phyloP scores from a whole-genome alignment of 1,140 invertebrate species.

The Meteorus sp. region DNA sequence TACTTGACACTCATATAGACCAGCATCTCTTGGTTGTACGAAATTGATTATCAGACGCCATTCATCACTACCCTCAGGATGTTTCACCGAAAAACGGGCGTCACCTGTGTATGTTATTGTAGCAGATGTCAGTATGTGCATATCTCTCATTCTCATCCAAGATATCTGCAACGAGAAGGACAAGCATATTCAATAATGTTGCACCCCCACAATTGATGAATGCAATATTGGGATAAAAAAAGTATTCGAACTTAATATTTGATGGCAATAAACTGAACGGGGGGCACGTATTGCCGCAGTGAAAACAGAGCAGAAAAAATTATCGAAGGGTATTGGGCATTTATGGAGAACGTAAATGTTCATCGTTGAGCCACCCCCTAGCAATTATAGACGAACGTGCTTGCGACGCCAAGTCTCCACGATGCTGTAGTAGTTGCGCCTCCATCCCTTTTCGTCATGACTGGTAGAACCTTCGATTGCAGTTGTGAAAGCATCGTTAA shows the following conservation, averaged over 20 bases:
- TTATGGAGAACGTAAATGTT: constrained; percentile 41
- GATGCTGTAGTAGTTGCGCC: not conserved
- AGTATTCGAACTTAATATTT: too few relatives aligned
- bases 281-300: not conserved
- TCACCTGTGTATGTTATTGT: constrained; percentile 87
- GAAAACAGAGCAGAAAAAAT: not conserved
- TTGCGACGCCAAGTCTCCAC: constrained; percentile 24
- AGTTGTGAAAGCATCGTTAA: constrained; percentile 37
- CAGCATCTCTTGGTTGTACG: constrained; percentile 82
- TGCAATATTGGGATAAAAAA: too few relatives aligned
- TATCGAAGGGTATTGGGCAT: constrained; percentile 29
- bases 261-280: too few relatives aligned
- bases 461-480: constrained; percentile 5
- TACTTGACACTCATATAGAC: constrained; percentile 85
- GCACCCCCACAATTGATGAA: too few relatives aligned
- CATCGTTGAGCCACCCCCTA: constrained; percentile 37
- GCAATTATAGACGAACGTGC: constrained; percentile 53
- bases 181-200: too few relatives aligned
- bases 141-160: constrained; percentile 88
- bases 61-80: constrained; percentile 83
- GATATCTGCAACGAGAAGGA: constrained; percentile 74
- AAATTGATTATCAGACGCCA: constrained; percentile 90
- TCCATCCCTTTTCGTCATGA: too few relatives aligned
- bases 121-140: constrained; percentile 86
- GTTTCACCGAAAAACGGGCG: constrained; percentile 79